phyloP scores from a whole-genome alignment of 2,888 invertebrate species.

The Scelioninae gen. 2 region DNA sequence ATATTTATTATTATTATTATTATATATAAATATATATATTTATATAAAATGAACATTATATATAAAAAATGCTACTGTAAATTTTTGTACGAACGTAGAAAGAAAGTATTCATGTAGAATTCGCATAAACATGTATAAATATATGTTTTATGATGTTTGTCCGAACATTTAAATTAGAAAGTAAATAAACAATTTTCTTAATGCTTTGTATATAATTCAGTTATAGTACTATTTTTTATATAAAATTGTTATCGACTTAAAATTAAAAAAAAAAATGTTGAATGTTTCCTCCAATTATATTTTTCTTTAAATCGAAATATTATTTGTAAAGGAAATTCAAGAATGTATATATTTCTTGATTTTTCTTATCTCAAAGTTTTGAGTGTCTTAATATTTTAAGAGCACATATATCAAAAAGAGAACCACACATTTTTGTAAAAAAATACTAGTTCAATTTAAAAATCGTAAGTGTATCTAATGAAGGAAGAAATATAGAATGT shows the following conservation, averaged over 20 bases:
- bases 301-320: not conserved
- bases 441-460: not conserved
- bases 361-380: too few species aligned
- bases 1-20: constrained; percentile 2
- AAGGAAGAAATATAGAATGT: not conserved
- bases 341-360: too few species aligned
- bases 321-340: too few species aligned
- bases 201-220: too few species aligned
- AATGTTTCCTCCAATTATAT: not conserved
- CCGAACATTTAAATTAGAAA: too few species aligned
- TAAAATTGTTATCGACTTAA: not conserved
- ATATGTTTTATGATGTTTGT: too few species aligned
- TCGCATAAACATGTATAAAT: too few species aligned
- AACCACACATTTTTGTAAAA: not conserved
- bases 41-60: not conserved
- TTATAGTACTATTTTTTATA: not conserved
- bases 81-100: too few species aligned
- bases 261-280: too few species aligned
- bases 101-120: too few species aligned
- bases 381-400: not conserved
- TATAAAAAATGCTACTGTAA: not conserved
- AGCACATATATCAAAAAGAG: not conserved
- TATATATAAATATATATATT: not conserved
- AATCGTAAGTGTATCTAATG: not conserved
- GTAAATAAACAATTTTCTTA: too few species aligned